These are phyloP conservation scores for Coregonus clupeaformis DNA, from an alignment of 2,113 vertebrate species.

Conservation along the genomic window DNA sequence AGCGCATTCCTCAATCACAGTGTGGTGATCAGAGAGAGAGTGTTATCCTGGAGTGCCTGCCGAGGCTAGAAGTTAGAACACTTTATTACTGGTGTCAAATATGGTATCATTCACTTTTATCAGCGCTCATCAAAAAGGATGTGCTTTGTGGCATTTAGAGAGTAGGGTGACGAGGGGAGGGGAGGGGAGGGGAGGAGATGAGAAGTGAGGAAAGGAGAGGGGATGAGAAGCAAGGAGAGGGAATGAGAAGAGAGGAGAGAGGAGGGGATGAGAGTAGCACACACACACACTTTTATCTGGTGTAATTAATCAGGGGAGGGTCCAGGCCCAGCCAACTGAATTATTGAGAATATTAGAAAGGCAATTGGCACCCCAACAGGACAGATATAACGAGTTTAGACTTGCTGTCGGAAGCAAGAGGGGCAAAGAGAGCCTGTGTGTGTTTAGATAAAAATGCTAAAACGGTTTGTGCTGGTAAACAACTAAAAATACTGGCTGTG, in stretches of 20 bases:
- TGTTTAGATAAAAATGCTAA: conserved; percentile 43
- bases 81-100: conserved; percentile 72
- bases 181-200: not conserved
- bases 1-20: too few species aligned
- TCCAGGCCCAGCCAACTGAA: conserved; percentile 49
- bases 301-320: conserved; percentile 52
- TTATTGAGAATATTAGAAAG: conserved; percentile 68
- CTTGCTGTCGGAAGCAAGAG: conserved; percentile 29
- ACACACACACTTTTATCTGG: conserved; percentile 29
- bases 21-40: not conserved
- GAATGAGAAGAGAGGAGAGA: conserved; percentile 1
- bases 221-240: not conserved
- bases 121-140: conserved; percentile 57
- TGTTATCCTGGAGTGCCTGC: not conserved
- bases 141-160: conserved; percentile 63
- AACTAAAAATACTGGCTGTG: not conserved
- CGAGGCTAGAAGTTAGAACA: conserved; percentile 65
- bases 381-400: conserved; percentile 57
- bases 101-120: conserved; percentile 73
- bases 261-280: conserved; percentile 28
- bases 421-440: not conserved
- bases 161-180: conserved; percentile 1
- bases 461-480: conserved; percentile 27
- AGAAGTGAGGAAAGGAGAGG: not conserved
- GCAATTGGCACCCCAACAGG: conserved; percentile 58